Conservation (phyloP, 2,888 invertebrate genomes). For the Idaea dimidiata region DNA sequence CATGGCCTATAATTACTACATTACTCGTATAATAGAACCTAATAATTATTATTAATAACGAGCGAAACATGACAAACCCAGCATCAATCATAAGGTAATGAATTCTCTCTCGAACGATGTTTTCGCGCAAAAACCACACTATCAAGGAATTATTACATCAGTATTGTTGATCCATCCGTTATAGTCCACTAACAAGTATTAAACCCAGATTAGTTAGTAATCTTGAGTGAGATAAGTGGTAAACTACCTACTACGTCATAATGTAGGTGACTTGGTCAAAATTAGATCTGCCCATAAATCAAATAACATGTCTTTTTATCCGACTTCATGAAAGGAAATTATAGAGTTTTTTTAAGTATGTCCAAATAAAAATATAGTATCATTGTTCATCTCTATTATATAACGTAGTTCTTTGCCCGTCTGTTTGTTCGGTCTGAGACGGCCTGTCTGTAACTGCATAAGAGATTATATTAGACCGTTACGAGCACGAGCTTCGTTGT, state of each 20-base stretch:
- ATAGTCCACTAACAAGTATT: not conserved
- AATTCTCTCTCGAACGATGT: not conserved
- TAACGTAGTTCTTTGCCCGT: too few species aligned
- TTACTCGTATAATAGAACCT: too few species aligned
- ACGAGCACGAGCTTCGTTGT: too few species aligned
- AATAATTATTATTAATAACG: too few species aligned
- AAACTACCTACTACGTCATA: not conserved
- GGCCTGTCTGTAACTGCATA: too few species aligned
- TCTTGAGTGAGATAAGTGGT: not conserved
- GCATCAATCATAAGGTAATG: too few species aligned
- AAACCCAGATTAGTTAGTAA: slow-evolving; percentile 6
- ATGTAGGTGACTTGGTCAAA: not conserved
- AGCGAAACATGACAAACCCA: too few species aligned
- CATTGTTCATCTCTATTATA: too few species aligned
- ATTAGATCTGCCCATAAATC: not conserved
- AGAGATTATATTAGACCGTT: too few species aligned
- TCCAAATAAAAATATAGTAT: too few species aligned
- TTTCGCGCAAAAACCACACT: not conserved
- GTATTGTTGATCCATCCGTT: not conserved
- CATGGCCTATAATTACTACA: too few species aligned
- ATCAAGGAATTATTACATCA: not conserved
- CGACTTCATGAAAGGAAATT: not conserved
- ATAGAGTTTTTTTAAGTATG: not conserved
- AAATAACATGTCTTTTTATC: not conserved
- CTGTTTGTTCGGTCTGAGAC: too few species aligned